These are phyloP conservation scores for Sebastes cheni DNA, from an alignment of 2,797 vertebrate genomes.

Conservation along the genomic window DNA sequence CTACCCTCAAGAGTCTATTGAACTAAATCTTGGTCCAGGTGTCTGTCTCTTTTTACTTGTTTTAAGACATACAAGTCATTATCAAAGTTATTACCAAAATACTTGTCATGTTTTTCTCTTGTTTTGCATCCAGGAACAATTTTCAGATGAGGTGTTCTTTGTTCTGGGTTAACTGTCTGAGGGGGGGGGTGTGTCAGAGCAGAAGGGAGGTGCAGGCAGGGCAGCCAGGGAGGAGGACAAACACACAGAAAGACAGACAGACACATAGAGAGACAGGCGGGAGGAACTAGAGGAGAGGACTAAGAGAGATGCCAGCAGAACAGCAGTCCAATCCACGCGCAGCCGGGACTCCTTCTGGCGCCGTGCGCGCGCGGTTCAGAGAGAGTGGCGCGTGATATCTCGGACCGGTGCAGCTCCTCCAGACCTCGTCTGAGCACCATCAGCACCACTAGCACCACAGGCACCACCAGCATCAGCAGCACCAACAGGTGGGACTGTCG, in stretches of 20 bases:
- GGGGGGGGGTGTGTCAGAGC: not conserved
- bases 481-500: constrained; percentile 51
- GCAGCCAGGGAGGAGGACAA: not conserved
- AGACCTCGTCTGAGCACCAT: not conserved
- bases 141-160: not conserved
- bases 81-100: not conserved
- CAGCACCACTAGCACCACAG: not conserved
- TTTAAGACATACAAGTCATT: not conserved
- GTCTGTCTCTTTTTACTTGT: not conserved
- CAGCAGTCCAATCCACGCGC: constrained; percentile 34
- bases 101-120: not conserved
- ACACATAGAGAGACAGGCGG: not conserved
- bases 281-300: not conserved
- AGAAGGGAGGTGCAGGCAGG: not conserved
- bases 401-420: not conserved
- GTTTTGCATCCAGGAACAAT: not conserved
- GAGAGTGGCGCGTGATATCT: constrained; percentile 7
- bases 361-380: constrained; percentile 19
- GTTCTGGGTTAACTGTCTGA: not conserved
- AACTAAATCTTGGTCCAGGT: no score
- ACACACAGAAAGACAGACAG: not conserved
- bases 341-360: constrained; percentile 40
- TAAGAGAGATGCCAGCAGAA: constrained; percentile 20
- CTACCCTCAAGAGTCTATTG: no score
- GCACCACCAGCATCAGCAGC: not conserved